Percentiles rank a stretch among this genome's conserved stretches.
Evolutionary conservation across 1,140 invertebrate genomes (phyloP).

Genomic region (Manduca sexta): DNA sequence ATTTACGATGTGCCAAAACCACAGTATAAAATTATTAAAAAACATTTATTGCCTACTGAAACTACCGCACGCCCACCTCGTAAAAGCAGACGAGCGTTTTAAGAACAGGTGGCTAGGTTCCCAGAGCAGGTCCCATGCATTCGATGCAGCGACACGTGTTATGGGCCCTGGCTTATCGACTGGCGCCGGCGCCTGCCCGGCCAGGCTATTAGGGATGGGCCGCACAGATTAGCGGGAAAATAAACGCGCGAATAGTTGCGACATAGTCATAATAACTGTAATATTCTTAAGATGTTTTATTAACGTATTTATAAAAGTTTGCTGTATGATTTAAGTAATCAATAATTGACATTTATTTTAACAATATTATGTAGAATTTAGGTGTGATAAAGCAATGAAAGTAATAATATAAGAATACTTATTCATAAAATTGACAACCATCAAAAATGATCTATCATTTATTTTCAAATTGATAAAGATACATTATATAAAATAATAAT

Average conservation of each 20-base stretch:
- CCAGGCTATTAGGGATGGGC: slow-evolving; percentile 27
- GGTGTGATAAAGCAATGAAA: too few species aligned
- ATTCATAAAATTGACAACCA: too few species aligned
- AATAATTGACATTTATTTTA: too few species aligned
- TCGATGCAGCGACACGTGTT: slow-evolving; percentile 43
- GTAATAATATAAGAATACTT: too few species aligned
- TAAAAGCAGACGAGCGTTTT: slow-evolving; percentile 40
- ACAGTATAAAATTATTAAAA: slow-evolving; percentile 5
- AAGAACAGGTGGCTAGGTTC: slow-evolving; percentile 51
- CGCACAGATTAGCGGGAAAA: slow-evolving; percentile 21
- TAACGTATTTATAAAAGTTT: too few species aligned
- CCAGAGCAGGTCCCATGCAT: slow-evolving; percentile 42
- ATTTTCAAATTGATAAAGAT: too few species aligned
- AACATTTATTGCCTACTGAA: slow-evolving; percentile 14
- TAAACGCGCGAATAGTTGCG: neutral
- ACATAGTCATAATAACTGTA: too few species aligned
- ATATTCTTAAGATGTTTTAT: too few species aligned
- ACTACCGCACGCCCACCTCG: slow-evolving; percentile 30
- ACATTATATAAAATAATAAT: too few species aligned
- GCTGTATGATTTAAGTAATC: too few species aligned
- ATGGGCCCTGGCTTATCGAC: slow-evolving; percentile 41
- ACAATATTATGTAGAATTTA: too few species aligned
- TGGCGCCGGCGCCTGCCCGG: slow-evolving; percentile 53
- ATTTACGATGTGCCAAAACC: neutral
- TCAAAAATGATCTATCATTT: too few species aligned